These are phyloP conservation scores for Campylomormyrus tamandua DNA, from an alignment of 2,113 vertebrate genomes.

Conservation along the genomic window DNA sequence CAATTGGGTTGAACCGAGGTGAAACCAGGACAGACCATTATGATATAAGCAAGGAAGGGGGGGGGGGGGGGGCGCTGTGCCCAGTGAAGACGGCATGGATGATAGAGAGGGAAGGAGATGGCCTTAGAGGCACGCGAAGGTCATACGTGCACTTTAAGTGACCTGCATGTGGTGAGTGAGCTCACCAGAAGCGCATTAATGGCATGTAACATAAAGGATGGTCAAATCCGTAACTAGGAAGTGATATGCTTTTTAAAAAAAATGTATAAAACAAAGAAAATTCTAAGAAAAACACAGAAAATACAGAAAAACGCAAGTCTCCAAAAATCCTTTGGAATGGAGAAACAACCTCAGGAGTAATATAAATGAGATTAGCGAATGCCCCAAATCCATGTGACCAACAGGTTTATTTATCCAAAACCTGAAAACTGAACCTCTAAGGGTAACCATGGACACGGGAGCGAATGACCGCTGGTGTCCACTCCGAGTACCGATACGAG, in stretches of 20 bases:
- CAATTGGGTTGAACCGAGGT: neutral
- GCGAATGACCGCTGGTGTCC: neutral
- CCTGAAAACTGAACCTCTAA: neutral
- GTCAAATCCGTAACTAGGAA: neutral
- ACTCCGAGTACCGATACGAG: neutral
- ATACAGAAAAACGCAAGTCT: neutral
- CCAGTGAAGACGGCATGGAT: neutral
- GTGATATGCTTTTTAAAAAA: neutral
- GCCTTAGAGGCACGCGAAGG: neutral
- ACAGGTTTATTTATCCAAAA: neutral
- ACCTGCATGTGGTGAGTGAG: neutral
- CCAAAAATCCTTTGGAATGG: neutral
- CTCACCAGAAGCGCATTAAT: neutral
- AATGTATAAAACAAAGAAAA: neutral
- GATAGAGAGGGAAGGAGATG: neutral
- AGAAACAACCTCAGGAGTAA: neutral
- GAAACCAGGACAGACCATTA: neutral
- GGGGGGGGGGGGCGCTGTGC: no score
- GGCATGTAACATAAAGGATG: neutral
- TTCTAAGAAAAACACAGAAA: neutral
- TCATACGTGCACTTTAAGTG: neutral
- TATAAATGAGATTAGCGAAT: neutral
- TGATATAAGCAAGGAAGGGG: neutral
- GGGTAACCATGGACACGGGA: neutral
- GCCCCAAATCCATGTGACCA: neutral